Conservation (phyloP, 2,113 vertebrate species). For the Nesoenas mayeri region DNA sequence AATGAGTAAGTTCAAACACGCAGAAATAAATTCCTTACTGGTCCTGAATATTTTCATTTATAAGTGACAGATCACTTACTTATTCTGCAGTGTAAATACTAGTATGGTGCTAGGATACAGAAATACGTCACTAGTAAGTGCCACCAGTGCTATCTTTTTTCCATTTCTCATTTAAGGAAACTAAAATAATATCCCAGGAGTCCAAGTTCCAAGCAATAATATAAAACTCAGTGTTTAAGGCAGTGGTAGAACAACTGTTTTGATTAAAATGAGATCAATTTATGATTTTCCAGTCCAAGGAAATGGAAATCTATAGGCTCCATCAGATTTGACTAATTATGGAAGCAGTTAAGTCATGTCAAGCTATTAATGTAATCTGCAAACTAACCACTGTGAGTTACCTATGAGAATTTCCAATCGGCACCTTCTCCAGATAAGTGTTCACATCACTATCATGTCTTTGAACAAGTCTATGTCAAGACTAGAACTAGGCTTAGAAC, state of each 20-base stretch:
- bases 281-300: constrained; percentile 13
- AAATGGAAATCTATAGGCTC: constrained; percentile 8
- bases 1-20: not conserved
- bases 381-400: not conserved
- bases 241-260: not conserved
- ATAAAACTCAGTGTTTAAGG: constrained; percentile 26
- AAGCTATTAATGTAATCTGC: constrained; percentile 1
- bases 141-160: not conserved
- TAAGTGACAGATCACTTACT: not conserved
- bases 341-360: constrained; percentile 1
- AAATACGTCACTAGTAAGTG: not conserved
- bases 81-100: not conserved
- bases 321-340: constrained; percentile 15
- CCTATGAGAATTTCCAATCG: not conserved
- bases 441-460: not conserved
- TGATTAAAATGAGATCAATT: constrained; percentile 28
- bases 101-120: not conserved
- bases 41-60: not conserved
- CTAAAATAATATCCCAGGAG: not conserved
- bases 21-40: not conserved
- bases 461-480: not conserved
- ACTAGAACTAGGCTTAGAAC: not conserved
- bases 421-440: not conserved
- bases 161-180: not conserved
- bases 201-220: not conserved